These are phyloP conservation scores for Hydrocynus forskahlii DNA, from an alignment of 2,797 vertebrate species.

Conservation along the genomic window DNA sequence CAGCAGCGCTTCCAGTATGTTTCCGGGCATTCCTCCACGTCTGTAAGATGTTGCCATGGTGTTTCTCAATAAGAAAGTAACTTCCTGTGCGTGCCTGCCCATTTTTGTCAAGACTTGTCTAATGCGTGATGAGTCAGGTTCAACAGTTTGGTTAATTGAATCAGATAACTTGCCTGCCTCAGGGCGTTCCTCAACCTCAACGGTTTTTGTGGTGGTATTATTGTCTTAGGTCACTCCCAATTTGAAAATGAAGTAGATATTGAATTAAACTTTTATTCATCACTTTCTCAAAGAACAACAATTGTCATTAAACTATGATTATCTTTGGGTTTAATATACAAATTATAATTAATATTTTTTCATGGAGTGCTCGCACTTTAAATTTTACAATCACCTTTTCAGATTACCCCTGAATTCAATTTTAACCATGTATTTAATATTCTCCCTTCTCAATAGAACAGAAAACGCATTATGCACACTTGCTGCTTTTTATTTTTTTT, in stretches of 20 bases:
- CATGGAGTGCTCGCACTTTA: neutral
- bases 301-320: slow-evolving; percentile 3
- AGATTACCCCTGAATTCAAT: neutral
- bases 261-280: slow-evolving; percentile 20
- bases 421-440: slow-evolving; percentile 10
- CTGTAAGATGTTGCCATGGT: slow-evolving; percentile 33
- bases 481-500: neutral
- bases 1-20: slow-evolving; percentile 51
- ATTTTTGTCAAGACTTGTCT: slow-evolving; percentile 28
- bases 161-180: slow-evolving; percentile 11
- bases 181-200: neutral
- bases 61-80: slow-evolving; percentile 44
- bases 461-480: slow-evolving; percentile 27
- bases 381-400: neutral
- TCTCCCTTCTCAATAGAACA: slow-evolving; percentile 12
- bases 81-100: slow-evolving; percentile 41
- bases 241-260: slow-evolving; percentile 13
- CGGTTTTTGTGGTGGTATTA: neutral
- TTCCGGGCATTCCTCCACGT: slow-evolving; percentile 59
- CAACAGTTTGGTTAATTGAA: slow-evolving; percentile 29
- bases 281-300: neutral
- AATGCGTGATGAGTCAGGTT: slow-evolving; percentile 44
- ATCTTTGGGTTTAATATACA: neutral
- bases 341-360: slow-evolving; percentile 4
- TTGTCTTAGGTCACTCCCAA: neutral